Base-by-base conservation (phyloP, 2,113 vertebrate species). In the Pelobates fuscus region DNA sequence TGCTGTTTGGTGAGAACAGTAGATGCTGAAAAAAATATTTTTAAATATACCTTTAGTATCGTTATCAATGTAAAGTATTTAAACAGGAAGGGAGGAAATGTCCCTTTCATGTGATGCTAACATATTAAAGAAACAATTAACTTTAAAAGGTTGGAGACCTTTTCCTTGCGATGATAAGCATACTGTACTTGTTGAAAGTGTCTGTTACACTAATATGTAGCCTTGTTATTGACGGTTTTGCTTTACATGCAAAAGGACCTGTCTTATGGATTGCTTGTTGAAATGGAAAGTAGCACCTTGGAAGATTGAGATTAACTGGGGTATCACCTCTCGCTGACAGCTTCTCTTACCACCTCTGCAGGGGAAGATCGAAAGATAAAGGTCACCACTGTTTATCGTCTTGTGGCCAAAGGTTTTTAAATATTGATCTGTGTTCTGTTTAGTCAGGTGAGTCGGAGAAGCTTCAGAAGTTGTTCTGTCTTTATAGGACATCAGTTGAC, bases 201-300 rank as follows among this genome's bases (percentile, higher is more conserved):
- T 26, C 55, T 59, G 55, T 59, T 59, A 59, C 55, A 14, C 26
- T 61, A 61, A 29, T 59, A 59, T 25, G 24, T 26, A 25, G 2
- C 23, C 26, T 61, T 61, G 25, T 61, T 61, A 61, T 61, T 26
- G 29, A 26, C 17, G 59, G 59, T 29, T 61, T 61, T 61, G 29
- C 30, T 63, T 63, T 63, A 63, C 61, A 63, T 63, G 29, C 11
- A 37, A 63, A 41, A 63, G 61, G 30, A 7, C 8, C 29, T 21
- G 29, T 63, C 12, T 37, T 21, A 57, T 24, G 21, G 54, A 57
- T 23, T 23, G 54, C 18, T 23, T 24, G 44, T 2, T 69, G 11
- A 55, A 69, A 37, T 55, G 67, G 49, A 69, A 69, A 69, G 67
- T 49, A 55, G 27, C 49, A 69, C 49, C n/a, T 69, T 55, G 10